Percentiles rank a stretch among this genome's conserved stretches.
Conservation (phyloP, 92 coral and sea anemone genomes). For the Blastomussa wellsi region DNA sequence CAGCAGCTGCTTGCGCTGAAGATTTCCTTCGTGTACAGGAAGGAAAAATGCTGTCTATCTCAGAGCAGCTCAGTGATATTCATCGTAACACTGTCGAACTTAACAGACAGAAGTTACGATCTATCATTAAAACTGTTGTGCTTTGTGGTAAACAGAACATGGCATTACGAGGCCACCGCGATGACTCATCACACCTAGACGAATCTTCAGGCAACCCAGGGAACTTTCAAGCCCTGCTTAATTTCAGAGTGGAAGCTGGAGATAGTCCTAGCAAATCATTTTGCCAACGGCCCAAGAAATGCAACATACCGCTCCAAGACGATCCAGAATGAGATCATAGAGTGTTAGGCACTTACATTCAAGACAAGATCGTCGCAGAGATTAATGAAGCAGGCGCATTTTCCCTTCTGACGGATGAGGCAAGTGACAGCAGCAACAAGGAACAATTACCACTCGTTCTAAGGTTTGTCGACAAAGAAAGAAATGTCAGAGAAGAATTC, state of each 20-base stretch:
- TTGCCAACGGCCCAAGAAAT: conserved; percentile 58
- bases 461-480: conserved; percentile 63
- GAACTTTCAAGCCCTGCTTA: conserved; percentile 70
- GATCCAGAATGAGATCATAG: conserved; percentile 57
- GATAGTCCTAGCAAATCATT: conserved; percentile 52
- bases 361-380: conserved; percentile 52
- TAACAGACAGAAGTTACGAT: conserved; percentile 58
- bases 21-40: conserved; percentile 45
- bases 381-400: conserved; percentile 53
- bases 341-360: conserved; percentile 44
- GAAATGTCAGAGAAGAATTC: conserved; percentile 64
- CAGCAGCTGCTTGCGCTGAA: conserved; percentile 22
- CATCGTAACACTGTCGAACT: conserved; percentile 49
- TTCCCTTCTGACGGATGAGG: conserved; percentile 62
- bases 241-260: conserved; percentile 68
- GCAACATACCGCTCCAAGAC: no score
- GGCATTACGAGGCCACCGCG: conserved; percentile 69
- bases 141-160: conserved; percentile 70
- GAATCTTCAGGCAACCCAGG: conserved; percentile 61
- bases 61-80: conserved; percentile 53
- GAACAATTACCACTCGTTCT: conserved; percentile 71
- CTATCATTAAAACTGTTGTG: conserved; percentile 66
- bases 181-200: conserved; percentile 59
- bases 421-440: conserved; percentile 59
- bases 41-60: conserved; percentile 35